phyloP scores from a whole-genome alignment of 2,113 vertebrate species.

The Climacteris rufus region DNA sequence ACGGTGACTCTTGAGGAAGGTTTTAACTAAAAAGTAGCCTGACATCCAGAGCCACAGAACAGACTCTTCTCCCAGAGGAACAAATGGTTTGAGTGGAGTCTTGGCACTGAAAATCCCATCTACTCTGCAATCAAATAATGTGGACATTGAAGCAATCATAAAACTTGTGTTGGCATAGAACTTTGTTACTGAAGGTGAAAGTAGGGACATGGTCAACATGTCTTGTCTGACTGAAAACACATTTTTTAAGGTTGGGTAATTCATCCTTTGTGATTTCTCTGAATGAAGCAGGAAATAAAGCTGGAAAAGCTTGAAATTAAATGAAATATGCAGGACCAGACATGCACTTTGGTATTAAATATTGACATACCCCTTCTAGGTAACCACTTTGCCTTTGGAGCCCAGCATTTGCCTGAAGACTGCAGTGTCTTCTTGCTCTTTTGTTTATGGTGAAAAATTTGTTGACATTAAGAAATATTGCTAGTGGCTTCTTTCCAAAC shows the following conservation, averaged over 20 bases:
- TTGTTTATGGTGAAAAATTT: background rate
- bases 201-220: background rate
- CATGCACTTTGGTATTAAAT: slow-evolving; percentile 10
- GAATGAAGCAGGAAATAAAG: slow-evolving; percentile 4
- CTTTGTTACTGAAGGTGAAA: background rate
- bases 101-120: background rate
- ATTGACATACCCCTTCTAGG: background rate
- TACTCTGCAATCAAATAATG: background rate
- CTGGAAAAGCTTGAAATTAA: background rate
- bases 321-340: background rate
- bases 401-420: background rate
- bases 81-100: background rate
- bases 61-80: background rate
- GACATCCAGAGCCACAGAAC: background rate
- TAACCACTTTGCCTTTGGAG: background rate
- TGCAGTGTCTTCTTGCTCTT: background rate
- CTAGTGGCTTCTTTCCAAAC: background rate
- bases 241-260: background rate
- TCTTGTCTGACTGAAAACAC: background rate
- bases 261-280: background rate
- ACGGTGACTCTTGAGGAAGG: background rate
- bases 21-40: background rate
- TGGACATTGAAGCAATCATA: background rate
- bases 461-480: background rate
- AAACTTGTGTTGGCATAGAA: background rate